Conservation (phyloP, 2,113 vertebrate genomes). For the Podocnemis expansa region DNA sequence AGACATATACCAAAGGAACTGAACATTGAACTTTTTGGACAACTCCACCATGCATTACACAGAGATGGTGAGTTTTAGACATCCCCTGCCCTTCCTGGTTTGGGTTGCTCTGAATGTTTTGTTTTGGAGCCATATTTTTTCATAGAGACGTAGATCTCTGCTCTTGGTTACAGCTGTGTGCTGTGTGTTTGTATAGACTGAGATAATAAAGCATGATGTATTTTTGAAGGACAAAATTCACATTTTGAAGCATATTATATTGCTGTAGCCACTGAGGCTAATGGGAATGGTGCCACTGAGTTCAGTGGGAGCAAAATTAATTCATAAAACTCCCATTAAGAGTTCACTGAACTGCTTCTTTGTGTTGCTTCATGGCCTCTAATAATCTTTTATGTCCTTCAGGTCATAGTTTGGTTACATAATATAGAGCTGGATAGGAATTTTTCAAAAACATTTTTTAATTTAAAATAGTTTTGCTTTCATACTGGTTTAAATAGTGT, state of each 20-base stretch:
- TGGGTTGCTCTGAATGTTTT: background rate
- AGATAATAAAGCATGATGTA: background rate
- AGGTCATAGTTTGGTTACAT: background rate
- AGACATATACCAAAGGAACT: background rate
- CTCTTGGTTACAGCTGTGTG: background rate
- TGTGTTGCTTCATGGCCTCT: background rate
- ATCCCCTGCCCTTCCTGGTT: background rate
- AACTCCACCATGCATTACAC: background rate
- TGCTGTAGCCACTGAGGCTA: background rate
- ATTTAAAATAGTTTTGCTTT: background rate
- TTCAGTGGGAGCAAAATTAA: background rate
- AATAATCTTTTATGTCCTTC: background rate
- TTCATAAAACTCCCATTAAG: background rate
- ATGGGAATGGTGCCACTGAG: background rate
- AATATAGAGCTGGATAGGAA: background rate
- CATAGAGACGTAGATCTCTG: background rate
- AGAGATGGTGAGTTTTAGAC: background rate
- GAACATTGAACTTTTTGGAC: background rate
- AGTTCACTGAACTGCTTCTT: background rate
- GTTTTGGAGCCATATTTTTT: background rate
- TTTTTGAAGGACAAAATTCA: background rate
- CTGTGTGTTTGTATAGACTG: background rate
- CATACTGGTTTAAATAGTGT: background rate
- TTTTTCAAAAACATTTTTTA: background rate
- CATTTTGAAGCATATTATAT: background rate